These are phyloP conservation scores for Microtus pennsylvanicus DNA, from an alignment of 2,113 vertebrate species.

Conservation along the genomic window DNA sequence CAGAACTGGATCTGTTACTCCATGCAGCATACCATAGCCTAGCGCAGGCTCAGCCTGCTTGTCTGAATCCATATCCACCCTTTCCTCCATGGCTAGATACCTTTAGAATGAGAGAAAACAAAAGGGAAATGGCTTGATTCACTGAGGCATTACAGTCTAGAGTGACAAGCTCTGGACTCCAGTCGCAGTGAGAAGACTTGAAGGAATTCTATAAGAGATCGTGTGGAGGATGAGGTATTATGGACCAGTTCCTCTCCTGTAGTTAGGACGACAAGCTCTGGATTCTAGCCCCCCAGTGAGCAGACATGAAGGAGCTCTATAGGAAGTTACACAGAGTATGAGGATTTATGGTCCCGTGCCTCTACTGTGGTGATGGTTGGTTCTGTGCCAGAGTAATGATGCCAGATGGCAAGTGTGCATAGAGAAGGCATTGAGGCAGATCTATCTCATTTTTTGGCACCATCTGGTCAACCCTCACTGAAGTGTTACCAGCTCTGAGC, in stretches of 20 bases:
- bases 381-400: background rate
- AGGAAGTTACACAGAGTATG: background rate
- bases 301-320: background rate
- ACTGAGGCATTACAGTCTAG: background rate
- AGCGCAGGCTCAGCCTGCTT: background rate
- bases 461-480: background rate
- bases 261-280: background rate
- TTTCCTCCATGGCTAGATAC: background rate
- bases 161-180: background rate
- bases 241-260: background rate
- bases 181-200: background rate
- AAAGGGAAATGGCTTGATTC: background rate
- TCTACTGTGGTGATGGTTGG: background rate
- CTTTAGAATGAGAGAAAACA: background rate
- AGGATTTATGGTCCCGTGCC: background rate
- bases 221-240: background rate
- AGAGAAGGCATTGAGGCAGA: background rate
- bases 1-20: background rate
- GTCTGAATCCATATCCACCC: background rate
- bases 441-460: background rate
- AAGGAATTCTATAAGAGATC: background rate
- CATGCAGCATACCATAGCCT: background rate
- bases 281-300: background rate
- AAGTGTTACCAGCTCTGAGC: background rate
- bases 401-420: background rate